Percentiles rank a stretch among this genome's conserved stretches.
These are phyloP conservation scores for Notiomystis cincta DNA, from an alignment of 2,113 vertebrate species.

Conservation along the genomic window DNA sequence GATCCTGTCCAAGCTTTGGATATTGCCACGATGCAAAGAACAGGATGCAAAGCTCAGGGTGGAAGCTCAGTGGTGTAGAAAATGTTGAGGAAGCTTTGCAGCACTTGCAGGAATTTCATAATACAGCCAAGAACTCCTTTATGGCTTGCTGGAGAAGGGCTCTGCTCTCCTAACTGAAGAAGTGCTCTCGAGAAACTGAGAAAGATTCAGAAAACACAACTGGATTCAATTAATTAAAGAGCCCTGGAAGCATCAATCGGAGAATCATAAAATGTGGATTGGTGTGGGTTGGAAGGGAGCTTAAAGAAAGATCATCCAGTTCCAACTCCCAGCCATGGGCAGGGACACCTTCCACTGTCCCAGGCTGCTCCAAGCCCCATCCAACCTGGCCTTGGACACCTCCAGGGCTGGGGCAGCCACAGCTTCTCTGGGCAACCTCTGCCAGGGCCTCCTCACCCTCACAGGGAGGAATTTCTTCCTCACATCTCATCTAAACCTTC, in stretches of 20 bases:
- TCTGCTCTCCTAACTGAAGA: neutral
- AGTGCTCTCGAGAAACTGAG: neutral
- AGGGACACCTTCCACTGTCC: fast-evolving
- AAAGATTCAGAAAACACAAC: neutral
- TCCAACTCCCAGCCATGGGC: neutral
- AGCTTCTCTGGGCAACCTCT: fast-evolving
- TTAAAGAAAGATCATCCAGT: neutral
- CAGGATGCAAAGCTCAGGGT: neutral
- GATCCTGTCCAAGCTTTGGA: neutral
- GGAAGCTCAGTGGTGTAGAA: neutral
- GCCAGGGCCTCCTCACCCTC: neutral
- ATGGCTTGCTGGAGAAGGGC: neutral
- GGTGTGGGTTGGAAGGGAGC: neutral
- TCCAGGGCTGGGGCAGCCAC: neutral
- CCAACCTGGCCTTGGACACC: fast-evolving
- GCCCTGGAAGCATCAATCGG: fast-evolving
- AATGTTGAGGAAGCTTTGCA: neutral
- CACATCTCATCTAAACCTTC: neutral
- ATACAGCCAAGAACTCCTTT: neutral
- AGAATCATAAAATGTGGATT: neutral
- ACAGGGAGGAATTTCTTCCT: neutral
- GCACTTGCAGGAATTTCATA: neutral
- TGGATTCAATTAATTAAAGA: neutral
- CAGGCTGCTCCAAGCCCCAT: fast-evolving
- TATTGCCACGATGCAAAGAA: neutral